Conservation (phyloP, 2,113 vertebrate species). For the Ptilorrhoa leucosticta region DNA sequence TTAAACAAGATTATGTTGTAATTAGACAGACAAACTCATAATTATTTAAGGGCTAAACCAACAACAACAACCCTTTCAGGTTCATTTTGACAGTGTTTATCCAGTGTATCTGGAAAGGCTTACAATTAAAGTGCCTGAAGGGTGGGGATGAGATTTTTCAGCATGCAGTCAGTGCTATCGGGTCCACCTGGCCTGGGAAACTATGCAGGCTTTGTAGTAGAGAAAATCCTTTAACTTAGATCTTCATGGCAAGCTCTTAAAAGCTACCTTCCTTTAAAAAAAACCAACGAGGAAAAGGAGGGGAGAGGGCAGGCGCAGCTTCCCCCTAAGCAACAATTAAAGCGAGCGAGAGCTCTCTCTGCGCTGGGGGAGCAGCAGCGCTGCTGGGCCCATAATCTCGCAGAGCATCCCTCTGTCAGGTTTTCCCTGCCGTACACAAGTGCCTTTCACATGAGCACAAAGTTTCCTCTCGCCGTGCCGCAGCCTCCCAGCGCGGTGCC, state of each 20-base stretch:
- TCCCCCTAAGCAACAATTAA: background rate
- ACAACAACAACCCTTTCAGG: slow-evolving; percentile 18
- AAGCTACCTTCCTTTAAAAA: background rate
- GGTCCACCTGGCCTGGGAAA: slow-evolving; percentile 65
- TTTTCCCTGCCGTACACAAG: background rate
- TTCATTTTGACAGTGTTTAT: slow-evolving; percentile 61
- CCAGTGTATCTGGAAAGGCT: slow-evolving; percentile 64
- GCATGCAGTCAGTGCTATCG: slow-evolving; percentile 46
- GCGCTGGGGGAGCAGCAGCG: accelerated
- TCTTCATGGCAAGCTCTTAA: slow-evolving; percentile 58
- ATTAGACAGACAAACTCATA: slow-evolving; percentile 60
- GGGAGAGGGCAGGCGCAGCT: background rate
- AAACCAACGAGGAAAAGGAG: background rate
- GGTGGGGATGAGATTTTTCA: slow-evolving; percentile 58
- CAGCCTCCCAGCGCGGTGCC: background rate
- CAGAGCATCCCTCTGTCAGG: background rate
- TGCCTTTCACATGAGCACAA: background rate
- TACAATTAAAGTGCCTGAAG: slow-evolving; percentile 62
- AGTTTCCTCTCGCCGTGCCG: background rate
- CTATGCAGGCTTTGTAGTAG: slow-evolving; percentile 44
- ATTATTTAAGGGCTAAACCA: slow-evolving; percentile 58
- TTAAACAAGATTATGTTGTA: slow-evolving; percentile 54
- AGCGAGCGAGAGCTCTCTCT: background rate
- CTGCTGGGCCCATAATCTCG: background rate
- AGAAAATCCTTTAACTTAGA: slow-evolving; percentile 60